These are phyloP conservation scores for Tympanoctomys barrerae DNA, from an alignment of 2,797 vertebrate species.

Conservation along the genomic window DNA sequence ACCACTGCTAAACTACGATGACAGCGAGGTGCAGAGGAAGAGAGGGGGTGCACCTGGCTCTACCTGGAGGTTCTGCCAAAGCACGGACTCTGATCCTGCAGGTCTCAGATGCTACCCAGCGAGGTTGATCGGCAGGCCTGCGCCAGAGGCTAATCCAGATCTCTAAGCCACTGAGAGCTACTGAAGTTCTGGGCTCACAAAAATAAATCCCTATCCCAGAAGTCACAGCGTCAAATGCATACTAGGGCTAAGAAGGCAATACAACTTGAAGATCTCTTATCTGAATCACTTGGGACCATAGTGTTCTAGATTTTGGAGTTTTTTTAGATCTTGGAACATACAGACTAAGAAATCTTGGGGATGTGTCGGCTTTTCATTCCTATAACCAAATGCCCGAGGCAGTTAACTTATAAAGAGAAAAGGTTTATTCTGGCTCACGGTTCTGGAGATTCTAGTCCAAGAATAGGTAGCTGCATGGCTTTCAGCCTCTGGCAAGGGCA, in stretches of 20 bases:
- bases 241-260: not conserved
- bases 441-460: not conserved
- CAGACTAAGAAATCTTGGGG: not conserved
- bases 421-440: not conserved
- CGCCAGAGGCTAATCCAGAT: not conserved
- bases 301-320: not conserved
- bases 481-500: not conserved
- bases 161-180: not conserved
- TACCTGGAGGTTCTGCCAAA: not conserved
- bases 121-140: not conserved
- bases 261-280: not conserved
- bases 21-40: not conserved
- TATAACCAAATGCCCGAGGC: not conserved
- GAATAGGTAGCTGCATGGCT: not conserved
- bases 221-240: not conserved
- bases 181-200: not conserved
- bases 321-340: not conserved
- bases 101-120: not conserved
- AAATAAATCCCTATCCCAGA: not conserved
- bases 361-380: not conserved
- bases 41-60: fast-evolving
- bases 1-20: not conserved
- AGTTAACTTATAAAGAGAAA: not conserved
- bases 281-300: not conserved
- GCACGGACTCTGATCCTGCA: not conserved